A percentile compares a stretch with the other conserved stretches of the same genome.
Conservation (phyloP, 2,797 vertebrate species). For the Mormyrops attenuatus region DNA sequence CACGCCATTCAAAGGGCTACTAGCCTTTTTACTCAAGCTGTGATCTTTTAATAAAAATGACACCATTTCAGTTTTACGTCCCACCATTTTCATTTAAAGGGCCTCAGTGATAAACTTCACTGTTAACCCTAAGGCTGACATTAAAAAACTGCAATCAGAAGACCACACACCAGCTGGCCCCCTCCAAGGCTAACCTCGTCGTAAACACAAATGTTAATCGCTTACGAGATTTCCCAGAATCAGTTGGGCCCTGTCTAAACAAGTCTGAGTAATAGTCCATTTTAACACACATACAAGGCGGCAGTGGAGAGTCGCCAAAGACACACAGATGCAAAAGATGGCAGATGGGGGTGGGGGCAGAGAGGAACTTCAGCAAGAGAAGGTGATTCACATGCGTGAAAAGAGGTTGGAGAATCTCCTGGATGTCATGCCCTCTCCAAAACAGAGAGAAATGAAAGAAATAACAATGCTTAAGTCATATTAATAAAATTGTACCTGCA, state of each 20-base stretch:
- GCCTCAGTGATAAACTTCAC: background rate
- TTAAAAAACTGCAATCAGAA: background rate
- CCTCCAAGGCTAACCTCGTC: background rate
- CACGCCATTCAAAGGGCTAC: background rate
- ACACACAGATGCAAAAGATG: background rate
- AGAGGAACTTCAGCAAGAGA: background rate
- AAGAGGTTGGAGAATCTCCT: background rate
- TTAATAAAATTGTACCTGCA: background rate
- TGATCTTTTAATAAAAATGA: background rate
- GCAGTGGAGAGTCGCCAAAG: background rate
- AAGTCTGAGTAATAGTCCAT: background rate
- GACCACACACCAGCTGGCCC: background rate
- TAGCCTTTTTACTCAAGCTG: background rate
- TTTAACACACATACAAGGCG: background rate
- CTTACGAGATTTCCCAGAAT: constrained; percentile 5
- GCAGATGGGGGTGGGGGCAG: background rate
- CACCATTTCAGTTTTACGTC: background rate
- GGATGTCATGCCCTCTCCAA: background rate
- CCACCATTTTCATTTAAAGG: background rate
- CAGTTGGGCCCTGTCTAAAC: background rate
- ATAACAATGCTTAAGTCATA: background rate
- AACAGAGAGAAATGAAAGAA: background rate
- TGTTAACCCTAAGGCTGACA: background rate
- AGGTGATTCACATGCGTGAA: background rate
- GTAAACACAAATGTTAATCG: background rate